These are phyloP conservation scores for Thereva unica DNA, from an alignment of 2,888 invertebrate genomes.

Conservation along the genomic window DNA sequence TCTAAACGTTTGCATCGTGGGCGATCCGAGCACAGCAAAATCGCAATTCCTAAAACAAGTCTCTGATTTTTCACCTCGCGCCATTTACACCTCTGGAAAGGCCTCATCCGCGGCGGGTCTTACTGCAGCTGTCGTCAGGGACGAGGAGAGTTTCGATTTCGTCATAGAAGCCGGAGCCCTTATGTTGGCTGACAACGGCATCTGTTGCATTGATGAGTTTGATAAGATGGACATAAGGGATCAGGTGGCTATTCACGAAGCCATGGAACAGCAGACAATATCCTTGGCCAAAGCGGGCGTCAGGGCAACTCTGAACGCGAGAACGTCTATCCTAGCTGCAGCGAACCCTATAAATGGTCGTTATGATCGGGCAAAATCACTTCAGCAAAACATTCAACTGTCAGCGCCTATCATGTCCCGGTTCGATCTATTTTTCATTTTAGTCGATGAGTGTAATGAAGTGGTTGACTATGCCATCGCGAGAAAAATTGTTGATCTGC, in stretches of 20 bases:
- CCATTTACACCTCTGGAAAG: slow-evolving; percentile 98
- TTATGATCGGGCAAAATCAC: slow-evolving; percentile 90
- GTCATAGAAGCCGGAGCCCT: slow-evolving; percentile 99
- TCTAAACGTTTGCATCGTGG: slow-evolving; percentile 96
- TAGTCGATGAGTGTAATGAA: slow-evolving; percentile 96
- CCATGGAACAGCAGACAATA: slow-evolving; percentile 99
- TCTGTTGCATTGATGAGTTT: slow-evolving; percentile 99
- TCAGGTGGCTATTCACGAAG: slow-evolving; percentile 99
- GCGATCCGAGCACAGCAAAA: slow-evolving; percentile 98
- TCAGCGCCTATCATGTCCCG: slow-evolving; percentile 98
- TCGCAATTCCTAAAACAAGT: slow-evolving; percentile 95
- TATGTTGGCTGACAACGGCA: slow-evolving; percentile 98
- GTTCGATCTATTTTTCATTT: slow-evolving; percentile 97
- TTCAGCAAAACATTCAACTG: slow-evolving; percentile 91
- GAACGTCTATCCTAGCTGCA: slow-evolving; percentile 96
- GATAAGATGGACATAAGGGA: slow-evolving; percentile 98
- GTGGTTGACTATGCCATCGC: slow-evolving; percentile 97
- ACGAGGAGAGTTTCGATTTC: slow-evolving; percentile 97
- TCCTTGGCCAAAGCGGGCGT: slow-evolving; percentile 98
- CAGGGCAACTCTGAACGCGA: slow-evolving; percentile 94
- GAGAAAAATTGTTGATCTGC: slow-evolving; percentile 91
- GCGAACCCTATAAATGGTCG: slow-evolving; percentile 98
- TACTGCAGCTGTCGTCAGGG: slow-evolving; percentile 95
- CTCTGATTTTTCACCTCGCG: slow-evolving; percentile 91
- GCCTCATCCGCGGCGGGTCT: slow-evolving; percentile 97